Evolutionary conservation across 2,888 invertebrate genomes (phyloP).

Genomic region (Habrosyne pyritoides): DNA sequence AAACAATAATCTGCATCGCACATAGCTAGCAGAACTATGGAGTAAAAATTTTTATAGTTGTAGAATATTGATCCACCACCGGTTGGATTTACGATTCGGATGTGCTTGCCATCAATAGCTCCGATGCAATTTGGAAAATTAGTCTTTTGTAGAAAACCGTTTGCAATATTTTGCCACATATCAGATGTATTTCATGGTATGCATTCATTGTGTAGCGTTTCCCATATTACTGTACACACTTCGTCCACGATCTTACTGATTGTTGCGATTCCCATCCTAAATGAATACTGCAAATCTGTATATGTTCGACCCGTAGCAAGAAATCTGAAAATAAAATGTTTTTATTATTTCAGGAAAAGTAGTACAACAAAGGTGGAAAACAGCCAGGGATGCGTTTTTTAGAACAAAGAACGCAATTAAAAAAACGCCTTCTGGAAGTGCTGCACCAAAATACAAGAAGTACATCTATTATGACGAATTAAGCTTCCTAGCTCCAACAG

Average conservation of each 20-base stretch:
- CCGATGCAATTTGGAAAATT: conserved; percentile 14
- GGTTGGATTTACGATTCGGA: conserved; percentile 23
- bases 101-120: conserved; percentile 25
- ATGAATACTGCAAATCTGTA: conserved; percentile 41
- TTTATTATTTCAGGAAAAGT: conserved; percentile 29
- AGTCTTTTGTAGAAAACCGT: conserved; percentile 13
- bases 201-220: conserved; percentile 7
- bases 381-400: conserved; percentile 24
- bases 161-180: conserved; percentile 16
- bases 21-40: conserved; percentile 39
- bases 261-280: conserved; percentile 42
- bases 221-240: conserved; percentile 1
- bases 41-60: conserved; percentile 40
- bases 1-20: conserved; percentile 39
- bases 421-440: conserved; percentile 28
- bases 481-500: conserved; percentile 26
- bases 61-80: conserved; percentile 16
- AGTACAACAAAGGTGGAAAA: conserved; percentile 29
- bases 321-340: conserved; percentile 18
- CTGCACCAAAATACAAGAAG: conserved; percentile 28
- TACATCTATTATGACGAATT: conserved; percentile 28
- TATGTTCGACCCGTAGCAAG: conserved; percentile 25
- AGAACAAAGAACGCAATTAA: conserved; percentile 23
- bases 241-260: conserved; percentile 24
- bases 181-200: conserved; percentile 12